Conservation (phyloP, 2,888 invertebrate genomes). For the Netelia virgata region DNA sequence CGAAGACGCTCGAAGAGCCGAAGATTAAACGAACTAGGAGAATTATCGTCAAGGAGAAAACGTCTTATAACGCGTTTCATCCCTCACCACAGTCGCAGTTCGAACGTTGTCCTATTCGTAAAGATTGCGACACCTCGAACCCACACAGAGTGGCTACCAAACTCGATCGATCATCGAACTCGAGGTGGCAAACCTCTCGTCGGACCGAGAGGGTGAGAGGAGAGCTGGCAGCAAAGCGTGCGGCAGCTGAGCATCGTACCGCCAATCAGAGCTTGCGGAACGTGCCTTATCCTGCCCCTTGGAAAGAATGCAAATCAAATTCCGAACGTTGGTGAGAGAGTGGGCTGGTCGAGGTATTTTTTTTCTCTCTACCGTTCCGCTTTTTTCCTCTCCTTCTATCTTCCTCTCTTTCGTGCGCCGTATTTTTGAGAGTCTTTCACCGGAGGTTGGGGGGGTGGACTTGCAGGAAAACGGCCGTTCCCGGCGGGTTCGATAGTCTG, state of each 20-base stretch:
- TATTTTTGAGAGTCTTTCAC: neutral
- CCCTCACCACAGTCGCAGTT: neutral
- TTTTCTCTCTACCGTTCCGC: constrained; percentile 19
- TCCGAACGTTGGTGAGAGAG: constrained; percentile 60
- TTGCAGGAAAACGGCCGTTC: constrained; percentile 37
- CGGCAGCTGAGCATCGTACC: constrained; percentile 38
- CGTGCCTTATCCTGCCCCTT: constrained; percentile 73
- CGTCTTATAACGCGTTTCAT: neutral
- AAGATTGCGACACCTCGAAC: constrained; percentile 2
- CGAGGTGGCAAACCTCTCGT: constrained; percentile 41
- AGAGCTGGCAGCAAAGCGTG: constrained; percentile 26
- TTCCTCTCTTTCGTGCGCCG: constrained; percentile 8
- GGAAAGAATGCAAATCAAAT: constrained; percentile 75
- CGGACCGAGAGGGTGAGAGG: constrained; percentile 21
- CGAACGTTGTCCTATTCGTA: neutral
- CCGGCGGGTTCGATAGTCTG: constrained; percentile 63
- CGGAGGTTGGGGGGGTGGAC: neutral
- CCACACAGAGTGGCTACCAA: neutral
- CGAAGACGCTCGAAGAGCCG: neutral
- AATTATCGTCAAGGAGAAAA: neutral
- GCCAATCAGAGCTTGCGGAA: constrained; percentile 69
- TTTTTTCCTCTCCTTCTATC: constrained; percentile 10
- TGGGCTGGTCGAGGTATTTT: constrained; percentile 37
- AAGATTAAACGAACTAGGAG: neutral
- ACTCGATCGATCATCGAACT: constrained; percentile 60